Evolutionary conservation across 2,797 vertebrate genomes (phyloP).

Genomic region (Hypotaenidia okinawae): DNA sequence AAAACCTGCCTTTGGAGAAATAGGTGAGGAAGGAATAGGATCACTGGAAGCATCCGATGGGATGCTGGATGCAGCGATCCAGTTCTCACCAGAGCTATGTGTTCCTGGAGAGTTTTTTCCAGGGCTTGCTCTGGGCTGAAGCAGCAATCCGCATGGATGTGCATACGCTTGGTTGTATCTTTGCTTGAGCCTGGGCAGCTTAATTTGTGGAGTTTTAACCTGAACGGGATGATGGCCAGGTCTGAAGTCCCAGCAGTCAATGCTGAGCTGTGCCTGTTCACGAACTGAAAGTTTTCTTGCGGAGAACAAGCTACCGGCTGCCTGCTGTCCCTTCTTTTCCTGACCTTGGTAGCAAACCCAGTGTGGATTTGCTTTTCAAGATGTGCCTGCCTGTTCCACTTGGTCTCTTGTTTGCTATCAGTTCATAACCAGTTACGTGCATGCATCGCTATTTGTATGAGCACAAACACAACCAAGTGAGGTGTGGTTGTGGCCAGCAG

Average conservation of each 20-base stretch:
- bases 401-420: background rate
- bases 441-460: background rate
- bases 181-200: background rate
- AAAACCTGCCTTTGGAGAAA: background rate
- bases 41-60: background rate
- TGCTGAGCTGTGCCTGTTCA: background rate
- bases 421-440: background rate
- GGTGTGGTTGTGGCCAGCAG: background rate
- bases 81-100: background rate
- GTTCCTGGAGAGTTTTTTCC: background rate
- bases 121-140: background rate
- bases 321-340: background rate
- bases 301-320: background rate
- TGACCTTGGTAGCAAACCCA: background rate
- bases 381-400: accelerated
- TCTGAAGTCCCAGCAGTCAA: background rate
- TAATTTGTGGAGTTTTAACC: background rate
- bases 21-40: background rate
- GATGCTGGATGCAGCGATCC: background rate
- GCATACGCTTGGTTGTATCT: accelerated
- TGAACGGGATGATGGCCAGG: accelerated
- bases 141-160: background rate
- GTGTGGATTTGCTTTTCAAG: background rate
- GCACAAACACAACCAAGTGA: background rate
- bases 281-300: background rate